Evolutionary conservation across 2,113 vertebrate species (phyloP), one percentile per base, ranked within the genome.

Genomic region (Brienomyrus brachyistius): DNA sequence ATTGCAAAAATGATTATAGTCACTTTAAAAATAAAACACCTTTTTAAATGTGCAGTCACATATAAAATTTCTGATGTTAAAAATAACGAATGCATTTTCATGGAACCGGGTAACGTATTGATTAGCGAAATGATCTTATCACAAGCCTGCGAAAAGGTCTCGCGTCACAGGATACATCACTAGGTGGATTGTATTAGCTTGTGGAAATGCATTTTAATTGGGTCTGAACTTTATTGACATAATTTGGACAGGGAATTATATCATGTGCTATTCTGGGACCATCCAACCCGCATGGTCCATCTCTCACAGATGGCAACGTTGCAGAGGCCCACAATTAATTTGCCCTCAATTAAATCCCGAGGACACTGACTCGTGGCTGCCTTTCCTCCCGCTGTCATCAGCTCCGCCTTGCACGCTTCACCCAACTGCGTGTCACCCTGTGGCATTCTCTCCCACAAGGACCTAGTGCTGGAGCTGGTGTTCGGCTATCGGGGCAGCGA

Each of bases 401-500:
- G 77, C 50, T 11, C 74, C 10, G 21, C 40, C 51, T 59, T 51
- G 82, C 47, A n/a, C 3, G 27, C 27, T 11, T 40, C 35, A 74
- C 19, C 31, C 47, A 17, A 31, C n/a, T 21, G 83, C 23, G 3
- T 62, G 87, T 91, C 54, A 89, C 86, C 89, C 92, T 89, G 62
- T 90, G 21, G 40, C 82, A 84, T 84, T 93, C 91, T 95, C 91
- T 93, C 91, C 91, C 93, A 3, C 91, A 99, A 84, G 98, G 98
- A 99, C 91, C 95, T 99, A n/a, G 96, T 98, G 90, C 94, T 99
- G 94, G 98, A 99, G 91, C 95, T 99, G 92, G 97, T 99, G 43
- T 99, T 99, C 93, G 98, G 98, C 92, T 99, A 99, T 93, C 97
- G 98, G 91, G 98, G 98, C 93, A 98, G 96, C 92, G 98, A 99